Evolutionary conservation across 2,797 vertebrate species (phyloP), one percentile per base, ranked within the genome.

Genomic region (Pantherophis vulpinus): DNA sequence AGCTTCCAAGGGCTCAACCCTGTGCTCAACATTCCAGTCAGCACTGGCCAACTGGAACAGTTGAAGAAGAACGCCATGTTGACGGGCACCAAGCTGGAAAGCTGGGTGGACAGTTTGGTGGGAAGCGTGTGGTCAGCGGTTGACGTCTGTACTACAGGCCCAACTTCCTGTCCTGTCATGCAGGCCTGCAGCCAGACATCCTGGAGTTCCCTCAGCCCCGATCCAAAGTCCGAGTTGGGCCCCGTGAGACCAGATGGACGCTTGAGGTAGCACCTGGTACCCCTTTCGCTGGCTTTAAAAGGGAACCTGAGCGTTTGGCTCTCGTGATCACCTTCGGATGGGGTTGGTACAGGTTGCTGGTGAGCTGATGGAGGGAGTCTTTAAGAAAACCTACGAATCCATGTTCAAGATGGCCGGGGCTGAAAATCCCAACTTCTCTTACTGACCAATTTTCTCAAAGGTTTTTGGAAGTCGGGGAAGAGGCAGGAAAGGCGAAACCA

Each of bases 1-100:
- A 99, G 99, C 92, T 99, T 99, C 98, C 99, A 99, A 90, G 98
- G 99, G 92, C 98, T 99, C 93, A 99, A 99, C 97, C 98, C 99
- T 0, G 98, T 99, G 79, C 98, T 99, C 87, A 99, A 99, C 96
- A 98, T 99, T 96, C 99, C 99, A 0, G 95, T 99, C 93, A 98
- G 97, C 79, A 96, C 98, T 0, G 97, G 98, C 5, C 98, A 98
- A 16, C 96, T 98, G 94, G 99, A 99, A 94, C 98, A 98, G 96
- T 98, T 99, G 3, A 98, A 98, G 96, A 98, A 97, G 96, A 99
- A 98, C 0, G 98, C 99, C 0, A 99, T 96, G 0, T 97, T 98
- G 0, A 97, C 98, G 0, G 99, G 99, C 2, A 0, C 96, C 0
- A 98, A 97, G 88, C 98, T 99, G 93, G 99, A 99, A 89, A 97